phyloP scores from a whole-genome alignment of 2,888 invertebrate species.

The Melitaea athalia region DNA sequence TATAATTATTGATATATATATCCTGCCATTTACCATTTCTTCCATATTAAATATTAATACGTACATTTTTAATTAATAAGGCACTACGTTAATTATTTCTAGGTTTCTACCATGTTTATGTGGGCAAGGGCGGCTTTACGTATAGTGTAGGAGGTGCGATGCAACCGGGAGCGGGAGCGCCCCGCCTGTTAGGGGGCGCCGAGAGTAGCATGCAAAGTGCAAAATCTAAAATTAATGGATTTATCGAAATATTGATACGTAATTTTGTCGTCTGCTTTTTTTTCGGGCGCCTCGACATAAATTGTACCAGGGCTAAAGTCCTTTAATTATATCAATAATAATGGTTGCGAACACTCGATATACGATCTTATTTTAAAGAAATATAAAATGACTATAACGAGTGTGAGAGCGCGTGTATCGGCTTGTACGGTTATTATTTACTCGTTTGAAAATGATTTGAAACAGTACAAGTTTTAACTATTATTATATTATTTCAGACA shows the following conservation, averaged over 20 bases:
- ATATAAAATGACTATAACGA: too few species aligned
- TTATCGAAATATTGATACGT: too few species aligned
- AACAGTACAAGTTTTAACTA: neutral
- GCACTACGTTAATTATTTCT: neutral
- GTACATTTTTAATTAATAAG: constrained; percentile 6
- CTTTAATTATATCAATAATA: neutral
- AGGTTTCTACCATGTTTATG: neutral
- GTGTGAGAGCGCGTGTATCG: neutral
- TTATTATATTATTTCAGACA: neutral
- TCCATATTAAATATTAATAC: constrained; percentile 5
- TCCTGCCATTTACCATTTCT: constrained; percentile 29
- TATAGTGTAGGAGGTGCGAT: too few species aligned
- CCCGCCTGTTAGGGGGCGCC: too few species aligned
- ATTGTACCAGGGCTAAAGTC: neutral
- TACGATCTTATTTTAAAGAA: neutral
- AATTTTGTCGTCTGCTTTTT: too few species aligned
- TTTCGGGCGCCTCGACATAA: too few species aligned
- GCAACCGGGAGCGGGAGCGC: too few species aligned
- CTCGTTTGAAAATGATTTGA: neutral
- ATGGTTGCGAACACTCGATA: neutral
- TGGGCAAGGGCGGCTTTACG: too few species aligned
- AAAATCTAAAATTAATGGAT: too few species aligned
- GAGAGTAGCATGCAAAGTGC: too few species aligned
- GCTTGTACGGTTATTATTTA: neutral
- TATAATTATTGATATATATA: constrained; percentile 33